A percentile compares a stretch with the other conserved stretches of the same genome.
phyloP scores from a whole-genome alignment of 2,888 invertebrate genomes.

The Baronia brevicornis region DNA sequence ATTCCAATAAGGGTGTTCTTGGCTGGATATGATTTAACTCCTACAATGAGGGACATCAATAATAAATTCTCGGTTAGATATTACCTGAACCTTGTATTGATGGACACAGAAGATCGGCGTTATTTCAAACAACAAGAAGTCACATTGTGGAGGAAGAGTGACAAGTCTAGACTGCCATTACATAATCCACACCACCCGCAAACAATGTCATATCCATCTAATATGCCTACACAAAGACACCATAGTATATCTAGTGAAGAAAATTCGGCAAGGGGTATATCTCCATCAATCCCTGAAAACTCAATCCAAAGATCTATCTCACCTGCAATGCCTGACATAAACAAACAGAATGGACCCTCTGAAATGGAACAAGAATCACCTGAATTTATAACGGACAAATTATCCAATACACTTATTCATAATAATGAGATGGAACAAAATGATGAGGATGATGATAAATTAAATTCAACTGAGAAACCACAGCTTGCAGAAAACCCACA shows the following conservation, averaged over 20 bases:
- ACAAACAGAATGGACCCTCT: constrained; percentile 55
- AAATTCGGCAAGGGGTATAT: constrained; percentile 45
- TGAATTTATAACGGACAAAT: constrained; percentile 50
- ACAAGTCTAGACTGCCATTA: constrained; percentile 82
- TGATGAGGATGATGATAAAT: too few species aligned
- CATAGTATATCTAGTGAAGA: constrained; percentile 56
- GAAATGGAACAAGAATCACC: constrained; percentile 63
- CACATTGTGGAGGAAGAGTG: constrained; percentile 97
- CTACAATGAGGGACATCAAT: constrained; percentile 99
- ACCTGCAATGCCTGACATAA: constrained; percentile 48
- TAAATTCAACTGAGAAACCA: constrained; percentile 27
- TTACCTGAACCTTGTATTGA: constrained; percentile 97
- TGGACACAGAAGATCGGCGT: constrained; percentile 99
- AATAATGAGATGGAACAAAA: constrained; percentile 29
- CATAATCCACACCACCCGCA: constrained; percentile 63
- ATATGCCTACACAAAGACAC: constrained; percentile 61
- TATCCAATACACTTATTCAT: constrained; percentile 51
- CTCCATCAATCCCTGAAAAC: constrained; percentile 51
- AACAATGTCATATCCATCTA: constrained; percentile 60
- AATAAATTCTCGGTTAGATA: constrained; percentile 99
- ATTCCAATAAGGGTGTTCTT: constrained; percentile 99
- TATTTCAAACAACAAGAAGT: constrained; percentile 99
- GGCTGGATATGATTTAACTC: constrained; percentile 98
- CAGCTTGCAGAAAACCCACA: constrained; percentile 32
- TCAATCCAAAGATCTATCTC: constrained; percentile 53